Percentiles rank a stretch among this genome's conserved stretches.
phyloP scores from a whole-genome alignment of 1,140 invertebrate species.

The Trypoxylus dichotomus region DNA sequence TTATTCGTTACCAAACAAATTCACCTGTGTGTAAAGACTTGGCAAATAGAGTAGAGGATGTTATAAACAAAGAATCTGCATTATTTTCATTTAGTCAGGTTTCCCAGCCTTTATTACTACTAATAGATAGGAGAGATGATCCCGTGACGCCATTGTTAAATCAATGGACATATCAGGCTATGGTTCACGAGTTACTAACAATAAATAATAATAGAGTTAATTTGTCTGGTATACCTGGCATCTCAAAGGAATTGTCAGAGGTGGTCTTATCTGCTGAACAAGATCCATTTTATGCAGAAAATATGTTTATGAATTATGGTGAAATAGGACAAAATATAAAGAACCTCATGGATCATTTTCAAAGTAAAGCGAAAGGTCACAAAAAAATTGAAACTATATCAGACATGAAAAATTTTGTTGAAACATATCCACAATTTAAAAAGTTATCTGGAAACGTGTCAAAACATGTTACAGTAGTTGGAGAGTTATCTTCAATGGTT shows the following conservation, averaged over 20 bases:
- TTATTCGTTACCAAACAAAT: slow-evolving; percentile 88
- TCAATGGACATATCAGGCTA: slow-evolving; percentile 99
- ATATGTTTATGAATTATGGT: slow-evolving; percentile 96
- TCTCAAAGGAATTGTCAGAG: slow-evolving; percentile 89
- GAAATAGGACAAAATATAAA: slow-evolving; percentile 98
- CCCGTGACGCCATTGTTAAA: slow-evolving; percentile 95
- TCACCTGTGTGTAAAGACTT: slow-evolving; percentile 85
- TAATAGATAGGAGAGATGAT: slow-evolving; percentile 91
- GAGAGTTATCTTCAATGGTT: slow-evolving; percentile 88
- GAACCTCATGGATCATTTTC: slow-evolving; percentile 96
- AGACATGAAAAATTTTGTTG: slow-evolving; percentile 99
- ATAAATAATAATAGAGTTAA: slow-evolving; percentile 96
- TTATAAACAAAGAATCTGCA: slow-evolving; percentile 82
- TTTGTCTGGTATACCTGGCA: slow-evolving; percentile 77
- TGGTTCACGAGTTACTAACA: slow-evolving; percentile 96
- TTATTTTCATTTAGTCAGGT: slow-evolving; percentile 79
- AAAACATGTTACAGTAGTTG: slow-evolving; percentile 95
- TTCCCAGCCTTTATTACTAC: slow-evolving; percentile 75
- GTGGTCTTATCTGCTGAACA: slow-evolving; percentile 93
- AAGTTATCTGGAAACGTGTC: slow-evolving; percentile 98
- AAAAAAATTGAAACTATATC: slow-evolving; percentile 98
- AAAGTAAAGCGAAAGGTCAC: slow-evolving; percentile 91
- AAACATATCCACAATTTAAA: slow-evolving; percentile 98
- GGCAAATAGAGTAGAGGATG: slow-evolving; percentile 81
- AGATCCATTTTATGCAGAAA: slow-evolving; percentile 97